These are phyloP conservation scores for Pempheris klunzingeri DNA, from an alignment of 2,797 vertebrate genomes.

Conservation along the genomic window DNA sequence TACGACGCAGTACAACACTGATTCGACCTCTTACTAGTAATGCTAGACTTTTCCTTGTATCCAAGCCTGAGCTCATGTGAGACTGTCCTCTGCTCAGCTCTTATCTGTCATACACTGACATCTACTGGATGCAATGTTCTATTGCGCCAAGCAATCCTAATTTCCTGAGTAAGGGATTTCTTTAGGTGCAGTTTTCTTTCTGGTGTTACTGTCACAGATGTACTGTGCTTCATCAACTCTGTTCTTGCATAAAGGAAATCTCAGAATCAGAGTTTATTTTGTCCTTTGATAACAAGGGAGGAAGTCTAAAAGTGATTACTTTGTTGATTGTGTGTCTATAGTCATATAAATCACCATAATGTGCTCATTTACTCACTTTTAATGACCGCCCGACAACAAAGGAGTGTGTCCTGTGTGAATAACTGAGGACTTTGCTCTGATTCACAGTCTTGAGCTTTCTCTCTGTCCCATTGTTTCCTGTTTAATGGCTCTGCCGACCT, in stretches of 20 bases:
- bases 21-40: background rate
- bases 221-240: too few relatives aligned
- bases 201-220: background rate
- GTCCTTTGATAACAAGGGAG: too few relatives aligned
- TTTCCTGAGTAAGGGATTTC: background rate
- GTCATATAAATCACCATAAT: background rate
- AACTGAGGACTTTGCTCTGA: background rate
- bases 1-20: background rate
- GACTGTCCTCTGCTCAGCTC: background rate
- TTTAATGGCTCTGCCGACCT: background rate
- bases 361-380: background rate
- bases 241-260: background rate
- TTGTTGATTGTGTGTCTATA: background rate
- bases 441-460: background rate
- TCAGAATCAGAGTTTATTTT: too few relatives aligned
- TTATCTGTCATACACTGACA: slow-evolving; percentile 45
- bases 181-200: background rate
- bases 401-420: too few relatives aligned
- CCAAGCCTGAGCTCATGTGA: background rate
- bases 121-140: slow-evolving; percentile 38
- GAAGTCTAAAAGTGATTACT: background rate
- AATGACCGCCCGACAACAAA: background rate
- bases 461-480: background rate
- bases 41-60: background rate
- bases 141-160: background rate